Evolutionary conservation across 2,797 vertebrate species (phyloP).

Genomic region (Emydoidea blandingii): DNA sequence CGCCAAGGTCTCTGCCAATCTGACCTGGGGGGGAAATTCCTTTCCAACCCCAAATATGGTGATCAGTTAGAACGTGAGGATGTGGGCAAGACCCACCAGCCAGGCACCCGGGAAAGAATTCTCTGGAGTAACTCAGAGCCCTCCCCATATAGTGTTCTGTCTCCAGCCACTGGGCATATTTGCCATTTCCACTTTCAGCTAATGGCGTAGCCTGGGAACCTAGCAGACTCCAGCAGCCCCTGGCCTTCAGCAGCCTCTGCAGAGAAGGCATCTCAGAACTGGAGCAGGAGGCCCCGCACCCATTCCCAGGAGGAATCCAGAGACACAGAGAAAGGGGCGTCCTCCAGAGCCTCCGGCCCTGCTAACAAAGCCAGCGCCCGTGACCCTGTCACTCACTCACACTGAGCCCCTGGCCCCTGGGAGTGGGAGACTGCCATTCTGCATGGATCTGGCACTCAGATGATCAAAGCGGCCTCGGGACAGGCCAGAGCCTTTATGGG

Average conservation of each 20-base stretch:
- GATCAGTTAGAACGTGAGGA: background rate
- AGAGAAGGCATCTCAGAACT: accelerated
- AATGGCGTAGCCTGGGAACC: background rate
- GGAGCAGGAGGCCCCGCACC: background rate
- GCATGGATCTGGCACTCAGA: background rate
- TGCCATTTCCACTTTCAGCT: background rate
- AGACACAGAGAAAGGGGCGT: background rate
- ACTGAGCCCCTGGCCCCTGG: background rate
- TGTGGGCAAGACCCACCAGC: background rate
- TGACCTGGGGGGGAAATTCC: background rate
- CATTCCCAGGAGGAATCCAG: background rate
- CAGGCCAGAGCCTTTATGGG: background rate
- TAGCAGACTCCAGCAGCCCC: background rate
- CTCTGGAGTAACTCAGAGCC: background rate
- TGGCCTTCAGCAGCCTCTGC: background rate
- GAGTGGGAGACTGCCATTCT: background rate
- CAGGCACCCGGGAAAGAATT: background rate
- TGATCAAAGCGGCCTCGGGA: background rate
- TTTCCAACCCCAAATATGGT: background rate
- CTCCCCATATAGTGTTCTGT: background rate
- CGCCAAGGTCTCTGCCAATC: background rate
- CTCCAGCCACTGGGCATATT: background rate
- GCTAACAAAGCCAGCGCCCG: background rate
- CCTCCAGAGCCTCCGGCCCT: background rate
- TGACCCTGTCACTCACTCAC: background rate